phyloP scores from a whole-genome alignment of 2,888 invertebrate genomes.

The Troglohyphantes excavatus region DNA sequence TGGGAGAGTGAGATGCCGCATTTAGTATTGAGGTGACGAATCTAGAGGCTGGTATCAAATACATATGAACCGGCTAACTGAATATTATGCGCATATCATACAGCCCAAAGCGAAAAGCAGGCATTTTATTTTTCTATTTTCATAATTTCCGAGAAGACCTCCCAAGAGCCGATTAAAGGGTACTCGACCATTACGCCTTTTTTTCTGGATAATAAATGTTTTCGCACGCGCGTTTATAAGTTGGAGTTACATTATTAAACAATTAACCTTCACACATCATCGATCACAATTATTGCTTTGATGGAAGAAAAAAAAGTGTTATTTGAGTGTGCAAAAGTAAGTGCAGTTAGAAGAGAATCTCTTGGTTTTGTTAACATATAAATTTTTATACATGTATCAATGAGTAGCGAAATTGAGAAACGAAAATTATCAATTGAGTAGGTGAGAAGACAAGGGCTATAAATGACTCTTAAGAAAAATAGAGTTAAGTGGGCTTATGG shows the following conservation, averaged over 20 bases:
- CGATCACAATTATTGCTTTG: not conserved
- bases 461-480: too few relatives aligned
- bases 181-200: not conserved
- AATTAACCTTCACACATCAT: constrained; percentile 1
- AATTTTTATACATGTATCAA: too few relatives aligned
- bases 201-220: not conserved
- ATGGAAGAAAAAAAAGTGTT: not conserved
- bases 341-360: too few relatives aligned
- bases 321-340: too few relatives aligned
- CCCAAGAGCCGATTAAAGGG: constrained; percentile 25
- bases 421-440: too few relatives aligned
- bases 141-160: constrained; percentile 34
- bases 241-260: constrained; percentile 4
- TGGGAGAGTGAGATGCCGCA: not conserved
- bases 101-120: not conserved
- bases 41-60: constrained; percentile 33
- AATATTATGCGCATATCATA: not conserved
- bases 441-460: too few relatives aligned
- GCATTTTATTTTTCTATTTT: constrained; percentile 7
- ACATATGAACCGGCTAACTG: constrained; percentile 29
- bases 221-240: not conserved
- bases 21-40: constrained; percentile 25
- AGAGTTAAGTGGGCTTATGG: too few relatives aligned
- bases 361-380: too few relatives aligned
- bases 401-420: too few relatives aligned